Evolutionary conservation across 2,113 vertebrate genomes (phyloP), one percentile per base, ranked within the genome.

Genomic region (Oceanodroma tethys): DNA sequence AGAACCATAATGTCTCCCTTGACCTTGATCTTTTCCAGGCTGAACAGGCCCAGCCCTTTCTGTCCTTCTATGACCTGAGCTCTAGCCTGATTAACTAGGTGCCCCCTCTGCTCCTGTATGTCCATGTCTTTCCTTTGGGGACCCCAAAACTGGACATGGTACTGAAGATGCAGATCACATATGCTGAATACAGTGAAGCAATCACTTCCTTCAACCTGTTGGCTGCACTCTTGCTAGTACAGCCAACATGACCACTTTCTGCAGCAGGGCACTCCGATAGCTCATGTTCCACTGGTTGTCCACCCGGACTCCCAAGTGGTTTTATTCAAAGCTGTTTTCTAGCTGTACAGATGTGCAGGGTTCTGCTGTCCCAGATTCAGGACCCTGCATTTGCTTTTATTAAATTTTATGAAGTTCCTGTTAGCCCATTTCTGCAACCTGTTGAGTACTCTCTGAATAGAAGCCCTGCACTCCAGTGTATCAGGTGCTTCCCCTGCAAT

Each of bases 41-140:
- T 65, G 32, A 84, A 55, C 3, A 32, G 6, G 4, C 7, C 16
- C 21, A 27, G 1, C 11, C 20, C 12, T 68, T 20, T 79, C 45
- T 75, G 18, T 48, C 18, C 40, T 74, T 59, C 12, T 78, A 4
- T 7, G 13, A 16, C 34, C 34, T 47, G 5, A 42, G 36, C 20
- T 60, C 12, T 48, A 43, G 20, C 11, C 7, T 72, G 17, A 23
- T 25, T 47, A 79, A 6, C 26, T 17, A 16, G 23, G 5, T 67
- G 7, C 3, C 5, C 1, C 1, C 7, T 25, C 22, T 29, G 13
- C 17, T 43, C 10, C 32, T n/a, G 10, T 40, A 60, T 12, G 10
- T 27, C 22, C 30, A 42, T 42, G 17, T 36, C 30, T 53, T 80
- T 62, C 26, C 45, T 43, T 11, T 27, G 38, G 19, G 22, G 20